phyloP scores from a whole-genome alignment of 2,113 vertebrate genomes.

The Calcarius ornatus region DNA sequence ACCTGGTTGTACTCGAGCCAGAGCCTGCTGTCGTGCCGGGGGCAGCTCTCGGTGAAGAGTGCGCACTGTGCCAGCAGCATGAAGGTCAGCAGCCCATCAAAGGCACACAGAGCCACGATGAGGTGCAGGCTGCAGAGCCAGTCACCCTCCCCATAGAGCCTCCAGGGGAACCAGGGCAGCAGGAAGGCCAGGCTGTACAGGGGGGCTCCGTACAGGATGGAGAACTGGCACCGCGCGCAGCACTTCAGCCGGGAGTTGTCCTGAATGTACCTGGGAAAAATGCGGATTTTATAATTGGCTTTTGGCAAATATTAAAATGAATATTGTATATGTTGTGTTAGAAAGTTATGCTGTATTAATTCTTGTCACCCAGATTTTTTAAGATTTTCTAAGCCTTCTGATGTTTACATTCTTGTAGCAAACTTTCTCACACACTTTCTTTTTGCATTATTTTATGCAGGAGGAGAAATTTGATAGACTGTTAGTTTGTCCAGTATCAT shows the following conservation, averaged over 20 bases:
- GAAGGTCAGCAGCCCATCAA: slow-evolving; percentile 82
- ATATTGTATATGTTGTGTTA: too few species aligned
- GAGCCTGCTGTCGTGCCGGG: slow-evolving; percentile 73
- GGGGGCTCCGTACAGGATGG: slow-evolving; percentile 80
- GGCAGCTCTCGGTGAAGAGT: slow-evolving; percentile 81
- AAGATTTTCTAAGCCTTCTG: too few species aligned
- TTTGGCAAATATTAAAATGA: too few species aligned
- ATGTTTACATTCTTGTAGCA: too few species aligned
- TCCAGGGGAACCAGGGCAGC: slow-evolving; percentile 93
- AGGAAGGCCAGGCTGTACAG: slow-evolving; percentile 83
- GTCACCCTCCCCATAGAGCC: slow-evolving; percentile 76
- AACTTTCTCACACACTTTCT: too few species aligned
- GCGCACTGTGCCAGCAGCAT: slow-evolving; percentile 86
- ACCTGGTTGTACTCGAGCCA: slow-evolving; percentile 84
- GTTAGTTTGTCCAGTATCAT: too few species aligned
- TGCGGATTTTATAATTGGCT: too few species aligned
- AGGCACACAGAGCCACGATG: slow-evolving; percentile 79
- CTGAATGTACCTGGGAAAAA: slow-evolving; percentile 73
- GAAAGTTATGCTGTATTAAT: too few species aligned
- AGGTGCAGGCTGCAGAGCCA: slow-evolving; percentile 86
- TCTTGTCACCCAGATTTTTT: too few species aligned
- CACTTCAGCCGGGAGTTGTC: slow-evolving; percentile 74
- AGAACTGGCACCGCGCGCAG: slow-evolving; percentile 74
- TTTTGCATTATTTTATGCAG: too few species aligned
- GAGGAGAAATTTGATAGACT: too few species aligned